Evolutionary conservation across 2,113 vertebrate species (phyloP), one percentile per base, ranked within the genome.

Genomic region (Andinoacara biseriatus): DNA sequence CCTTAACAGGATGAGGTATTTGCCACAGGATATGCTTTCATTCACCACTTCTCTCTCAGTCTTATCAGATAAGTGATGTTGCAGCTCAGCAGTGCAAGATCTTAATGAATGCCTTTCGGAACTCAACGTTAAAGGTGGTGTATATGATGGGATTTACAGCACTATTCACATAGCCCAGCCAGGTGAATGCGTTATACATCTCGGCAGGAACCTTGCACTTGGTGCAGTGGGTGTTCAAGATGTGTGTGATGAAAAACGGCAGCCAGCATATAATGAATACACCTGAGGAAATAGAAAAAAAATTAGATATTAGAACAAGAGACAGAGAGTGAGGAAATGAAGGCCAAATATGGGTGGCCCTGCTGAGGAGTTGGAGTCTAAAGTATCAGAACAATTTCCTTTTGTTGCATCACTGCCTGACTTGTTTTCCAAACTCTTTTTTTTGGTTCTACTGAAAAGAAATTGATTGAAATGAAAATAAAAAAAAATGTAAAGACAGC

Each of bases 261-360:
- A 99, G 96, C 98, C 98, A 99, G 93, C 98, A 99, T 90, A 99
- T 97, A 94, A 99, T 99, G 94, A 99, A 99, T 72, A 99, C 98
- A 91, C 98, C 98, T 99, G 88, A 31, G 87, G 78, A 89, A 69
- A 94, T 10, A 89, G 2, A 49, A 67, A n/a, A 82, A 46, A 81
- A 57, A 59, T 0, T 3, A 77, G 15, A 33, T 46, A 78, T 89
- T 76, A 81, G 74, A 76, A 33, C 54, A 74, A 59, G 5, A 86
- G 14, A 80, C 4, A 74, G 1, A 7, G 13, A 72, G 13, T n/a
- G 22, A 38, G 62, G 5, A 52, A 82, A 80, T 29, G 2, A 18
- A 40, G n/a, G 40, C 3, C 4, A 26, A 63, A 60, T 60, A 46
- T 84, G 35, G 38, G 29, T 22, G 26, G 49, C 56, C 65, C 43